phyloP scores from a whole-genome alignment of 2,113 vertebrate species.

The Pithys albifrons region DNA sequence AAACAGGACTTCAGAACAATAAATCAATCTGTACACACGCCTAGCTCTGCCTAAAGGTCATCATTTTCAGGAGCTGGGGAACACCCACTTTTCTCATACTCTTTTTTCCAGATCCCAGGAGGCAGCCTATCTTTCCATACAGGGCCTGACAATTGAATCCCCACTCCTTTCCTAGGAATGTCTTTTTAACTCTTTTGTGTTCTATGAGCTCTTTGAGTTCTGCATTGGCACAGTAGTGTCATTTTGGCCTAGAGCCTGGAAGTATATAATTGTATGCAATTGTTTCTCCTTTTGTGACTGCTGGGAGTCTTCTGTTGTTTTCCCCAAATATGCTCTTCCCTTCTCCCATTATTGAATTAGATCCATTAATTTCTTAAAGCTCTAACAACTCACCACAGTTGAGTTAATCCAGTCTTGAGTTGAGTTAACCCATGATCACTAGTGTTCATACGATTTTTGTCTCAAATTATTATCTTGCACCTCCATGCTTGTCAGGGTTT shows the following conservation, averaged over 20 bases:
- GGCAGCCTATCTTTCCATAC: not conserved
- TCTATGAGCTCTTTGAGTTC: not conserved
- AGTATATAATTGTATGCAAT: not conserved
- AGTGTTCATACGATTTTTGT: not conserved
- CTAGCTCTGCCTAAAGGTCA: not conserved
- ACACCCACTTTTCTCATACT: not conserved
- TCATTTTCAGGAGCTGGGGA: not conserved
- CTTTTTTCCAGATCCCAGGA: not conserved
- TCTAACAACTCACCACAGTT: not conserved
- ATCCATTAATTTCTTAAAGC: not conserved
- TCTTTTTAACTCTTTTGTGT: not conserved
- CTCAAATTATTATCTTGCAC: not conserved
- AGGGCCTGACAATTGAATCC: not conserved
- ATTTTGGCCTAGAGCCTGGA: not conserved
- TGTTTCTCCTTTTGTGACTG: not conserved
- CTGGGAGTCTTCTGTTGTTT: not conserved
- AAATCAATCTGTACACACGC: not conserved
- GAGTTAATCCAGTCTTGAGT: not conserved
- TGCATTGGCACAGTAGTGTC: not conserved
- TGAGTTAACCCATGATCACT: not conserved
- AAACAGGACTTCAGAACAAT: slow-evolving; percentile 11
- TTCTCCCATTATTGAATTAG: not conserved
- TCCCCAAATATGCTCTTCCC: not conserved
- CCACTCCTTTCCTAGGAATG: not conserved
- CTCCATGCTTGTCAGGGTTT: not conserved